phyloP scores from a whole-genome alignment of 2,113 vertebrate genomes.

The Gymnogyps californianus region DNA sequence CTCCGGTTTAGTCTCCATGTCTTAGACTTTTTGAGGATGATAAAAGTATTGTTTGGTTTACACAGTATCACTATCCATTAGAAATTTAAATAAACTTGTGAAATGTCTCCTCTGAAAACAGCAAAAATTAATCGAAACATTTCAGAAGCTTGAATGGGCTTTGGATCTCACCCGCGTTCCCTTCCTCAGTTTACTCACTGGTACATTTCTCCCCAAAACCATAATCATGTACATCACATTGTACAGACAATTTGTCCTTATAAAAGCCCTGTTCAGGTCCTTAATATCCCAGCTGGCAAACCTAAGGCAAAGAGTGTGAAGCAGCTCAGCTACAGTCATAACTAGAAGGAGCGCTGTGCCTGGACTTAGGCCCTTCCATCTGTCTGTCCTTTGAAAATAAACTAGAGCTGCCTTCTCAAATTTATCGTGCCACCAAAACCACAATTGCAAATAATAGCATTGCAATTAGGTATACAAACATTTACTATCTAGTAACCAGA shows the following conservation, averaged over 20 bases:
- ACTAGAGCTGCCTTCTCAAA: not conserved
- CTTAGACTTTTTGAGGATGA: not conserved
- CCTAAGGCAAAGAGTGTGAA: not conserved
- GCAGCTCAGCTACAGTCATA: accelerated
- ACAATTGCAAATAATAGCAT: not conserved
- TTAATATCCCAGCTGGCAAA: not conserved
- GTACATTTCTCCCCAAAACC: not conserved
- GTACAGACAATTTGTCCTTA: not conserved
- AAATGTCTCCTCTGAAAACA: not conserved
- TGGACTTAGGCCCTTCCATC: not conserved
- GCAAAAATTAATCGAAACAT: not conserved
- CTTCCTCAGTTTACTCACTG: not conserved
- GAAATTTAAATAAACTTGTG: not conserved
- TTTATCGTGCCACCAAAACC: not conserved
- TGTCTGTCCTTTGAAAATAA: not conserved
- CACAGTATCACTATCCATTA: not conserved
- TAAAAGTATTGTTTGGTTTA: not conserved
- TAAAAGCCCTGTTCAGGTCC: not conserved
- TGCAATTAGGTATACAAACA: not conserved
- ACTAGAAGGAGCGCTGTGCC: not conserved
- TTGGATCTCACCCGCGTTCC: not conserved
- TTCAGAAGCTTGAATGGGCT: not conserved
- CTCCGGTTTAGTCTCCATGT: not conserved
- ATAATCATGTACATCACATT: not conserved
- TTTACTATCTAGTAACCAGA: not conserved